A percentile compares a stretch with the other conserved stretches of the same genome.
Evolutionary conservation across 2,113 vertebrate genomes (phyloP).

Genomic region (Engystomops pustulosus): DNA sequence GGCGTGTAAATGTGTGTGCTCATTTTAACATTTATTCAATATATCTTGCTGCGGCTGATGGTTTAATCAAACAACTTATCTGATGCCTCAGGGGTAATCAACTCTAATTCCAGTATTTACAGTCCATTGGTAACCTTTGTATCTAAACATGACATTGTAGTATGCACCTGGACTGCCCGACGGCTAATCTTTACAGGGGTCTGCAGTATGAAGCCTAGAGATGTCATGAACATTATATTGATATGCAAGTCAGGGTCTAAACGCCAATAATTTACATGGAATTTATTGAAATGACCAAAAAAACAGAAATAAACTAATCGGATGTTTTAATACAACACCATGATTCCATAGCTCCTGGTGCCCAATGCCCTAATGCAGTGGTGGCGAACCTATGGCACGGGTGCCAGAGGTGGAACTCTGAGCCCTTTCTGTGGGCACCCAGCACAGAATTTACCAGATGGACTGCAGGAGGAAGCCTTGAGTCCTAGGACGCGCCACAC

Average conservation of each 20-base stretch:
- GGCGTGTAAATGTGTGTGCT: conserved; percentile 28
- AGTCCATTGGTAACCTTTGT: conserved; percentile 13
- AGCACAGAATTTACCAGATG: too few species aligned
- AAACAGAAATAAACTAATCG: neutral
- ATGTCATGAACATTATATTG: neutral
- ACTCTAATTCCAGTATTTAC: neutral
- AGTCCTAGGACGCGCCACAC: too few species aligned
- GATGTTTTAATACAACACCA: neutral
- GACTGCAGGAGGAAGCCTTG: too few species aligned
- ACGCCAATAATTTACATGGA: neutral
- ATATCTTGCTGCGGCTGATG: conserved; percentile 33
- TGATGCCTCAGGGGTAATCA: conserved; percentile 8
- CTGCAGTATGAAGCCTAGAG: neutral
- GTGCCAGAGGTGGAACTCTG: too few species aligned
- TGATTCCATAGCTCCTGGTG: neutral
- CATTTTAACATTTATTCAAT: conserved; percentile 8
- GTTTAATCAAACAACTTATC: conserved; percentile 52
- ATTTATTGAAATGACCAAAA: neutral
- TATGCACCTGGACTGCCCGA: neutral
- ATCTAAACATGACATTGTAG: neutral
- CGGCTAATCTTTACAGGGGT: neutral
- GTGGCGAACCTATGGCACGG: too few species aligned
- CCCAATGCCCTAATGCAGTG: too few species aligned
- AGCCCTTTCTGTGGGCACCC: too few species aligned
- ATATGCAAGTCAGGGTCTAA: neutral